Conservation (phyloP, 2,888 invertebrate genomes). For the Sycophila texana region DNA sequence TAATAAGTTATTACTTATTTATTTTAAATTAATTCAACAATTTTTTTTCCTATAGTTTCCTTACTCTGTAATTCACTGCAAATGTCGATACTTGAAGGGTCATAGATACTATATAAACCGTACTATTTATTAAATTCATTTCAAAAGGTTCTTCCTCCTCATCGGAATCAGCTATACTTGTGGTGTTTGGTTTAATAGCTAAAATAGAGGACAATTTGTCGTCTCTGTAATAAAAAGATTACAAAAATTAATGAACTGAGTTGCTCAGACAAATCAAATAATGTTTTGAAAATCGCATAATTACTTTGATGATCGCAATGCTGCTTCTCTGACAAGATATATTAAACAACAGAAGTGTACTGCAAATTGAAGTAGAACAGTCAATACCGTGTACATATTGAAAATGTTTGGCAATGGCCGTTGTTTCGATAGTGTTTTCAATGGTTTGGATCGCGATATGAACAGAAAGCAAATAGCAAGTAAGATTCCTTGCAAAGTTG, state of each 20-base stretch:
- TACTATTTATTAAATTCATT: conserved; percentile 96
- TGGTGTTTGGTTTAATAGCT: conserved; percentile 57
- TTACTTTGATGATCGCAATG: conserved; percentile 83
- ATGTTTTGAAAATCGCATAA: neutral
- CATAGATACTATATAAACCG: conserved; percentile 98
- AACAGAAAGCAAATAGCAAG: conserved; percentile 98
- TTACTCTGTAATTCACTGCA: conserved; percentile 98
- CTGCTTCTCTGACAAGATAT: conserved; percentile 91
- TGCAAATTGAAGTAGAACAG: conserved; percentile 94
- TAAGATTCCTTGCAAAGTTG: conserved; percentile 96
- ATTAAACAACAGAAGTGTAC: conserved; percentile 95
- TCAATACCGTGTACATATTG: conserved; percentile 96
- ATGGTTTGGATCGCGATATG: conserved; percentile 97
- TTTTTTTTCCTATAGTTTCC: conserved; percentile 17
- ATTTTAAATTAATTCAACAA: neutral
- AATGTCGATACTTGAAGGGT: conserved; percentile 98
- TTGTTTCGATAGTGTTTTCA: conserved; percentile 93
- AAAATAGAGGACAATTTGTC: conserved; percentile 73
- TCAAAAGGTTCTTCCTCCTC: conserved; percentile 90
- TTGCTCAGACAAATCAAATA: neutral
- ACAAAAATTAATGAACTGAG: neutral
- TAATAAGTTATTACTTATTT: conserved; percentile 6
- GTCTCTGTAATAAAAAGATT: conserved; percentile 74
- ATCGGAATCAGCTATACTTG: conserved; percentile 62
- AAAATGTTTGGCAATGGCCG: conserved; percentile 99